Conservation (phyloP, 2,888 invertebrate genomes). For the Trisateles emortualis region DNA sequence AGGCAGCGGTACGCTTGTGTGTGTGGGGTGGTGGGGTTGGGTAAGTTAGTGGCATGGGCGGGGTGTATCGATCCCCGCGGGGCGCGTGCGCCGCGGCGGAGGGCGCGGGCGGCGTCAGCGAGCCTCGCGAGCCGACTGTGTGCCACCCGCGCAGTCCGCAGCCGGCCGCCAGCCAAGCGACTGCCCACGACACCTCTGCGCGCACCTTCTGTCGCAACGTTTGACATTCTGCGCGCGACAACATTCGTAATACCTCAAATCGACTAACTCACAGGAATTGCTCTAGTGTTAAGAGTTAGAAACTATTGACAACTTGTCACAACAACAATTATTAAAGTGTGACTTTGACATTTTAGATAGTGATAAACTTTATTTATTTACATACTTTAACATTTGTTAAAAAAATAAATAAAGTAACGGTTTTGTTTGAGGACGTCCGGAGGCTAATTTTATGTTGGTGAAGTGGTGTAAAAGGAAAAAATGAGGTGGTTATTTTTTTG, state of each 20-base stretch:
- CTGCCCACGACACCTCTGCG: conserved; percentile 59
- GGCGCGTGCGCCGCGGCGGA: conserved; percentile 79
- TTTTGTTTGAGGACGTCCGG: conserved; percentile 9
- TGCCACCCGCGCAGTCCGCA: conserved; percentile 80
- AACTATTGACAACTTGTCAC: conserved; percentile 56
- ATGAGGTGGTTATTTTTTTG: conserved; percentile 55
- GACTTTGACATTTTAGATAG: conserved; percentile 49
- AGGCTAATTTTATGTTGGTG: conserved; percentile 42
- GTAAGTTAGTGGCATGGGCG: conserved; percentile 72
- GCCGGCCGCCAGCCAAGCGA: conserved; percentile 78
- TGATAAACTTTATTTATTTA: conserved; percentile 61
- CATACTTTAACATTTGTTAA: conserved; percentile 33
- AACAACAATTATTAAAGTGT: conserved; percentile 36
- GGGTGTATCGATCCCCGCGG: conserved; percentile 83
- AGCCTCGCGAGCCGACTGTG: conserved; percentile 64
- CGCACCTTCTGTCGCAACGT: conserved; percentile 60
- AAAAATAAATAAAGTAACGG: conserved; percentile 25
- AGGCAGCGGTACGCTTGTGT: conserved; percentile 49
- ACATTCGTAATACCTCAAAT: conserved; percentile 77
- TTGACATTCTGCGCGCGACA: conserved; percentile 78
- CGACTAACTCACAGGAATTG: conserved; percentile 75
- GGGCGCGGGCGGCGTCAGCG: conserved; percentile 64
- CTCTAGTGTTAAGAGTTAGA: conserved; percentile 64
- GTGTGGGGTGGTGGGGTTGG: conserved; percentile 64
- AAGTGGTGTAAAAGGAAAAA: conserved; percentile 54